phyloP scores from a whole-genome alignment of 2,888 invertebrate genomes.

The Monopis laevigella region DNA sequence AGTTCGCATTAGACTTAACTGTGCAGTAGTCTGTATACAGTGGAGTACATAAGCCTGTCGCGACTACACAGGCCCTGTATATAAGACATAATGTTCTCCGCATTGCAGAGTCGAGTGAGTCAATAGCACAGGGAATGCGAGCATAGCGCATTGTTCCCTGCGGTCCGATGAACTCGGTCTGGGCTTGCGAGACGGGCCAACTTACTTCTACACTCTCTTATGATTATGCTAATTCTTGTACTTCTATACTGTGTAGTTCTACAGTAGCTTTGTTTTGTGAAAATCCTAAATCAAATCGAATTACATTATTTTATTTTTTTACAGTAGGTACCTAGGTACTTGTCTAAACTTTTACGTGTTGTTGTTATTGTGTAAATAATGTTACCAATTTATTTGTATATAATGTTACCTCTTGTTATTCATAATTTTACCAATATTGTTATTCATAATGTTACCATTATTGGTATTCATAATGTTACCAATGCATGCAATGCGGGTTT shows the following conservation, averaged over 20 bases:
- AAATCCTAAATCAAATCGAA: too few relatives aligned
- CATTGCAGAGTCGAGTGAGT: constrained; percentile 30
- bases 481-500: too few relatives aligned
- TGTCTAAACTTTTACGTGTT: too few relatives aligned
- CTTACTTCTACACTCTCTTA: constrained; percentile 7
- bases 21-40: not conserved
- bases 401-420: too few relatives aligned
- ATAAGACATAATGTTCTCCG: constrained; percentile 19
- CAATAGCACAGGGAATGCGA: constrained; percentile 33
- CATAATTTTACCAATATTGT: too few relatives aligned
- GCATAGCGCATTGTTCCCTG: constrained; percentile 39
- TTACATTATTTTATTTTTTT: too few relatives aligned
- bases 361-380: too few relatives aligned
- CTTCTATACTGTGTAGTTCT: constrained; percentile 10
- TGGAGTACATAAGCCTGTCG: constrained; percentile 8
- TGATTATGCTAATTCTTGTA: constrained; percentile 9
- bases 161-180: constrained; percentile 38
- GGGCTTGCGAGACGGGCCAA: constrained; percentile 7
- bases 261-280: constrained; percentile 3
- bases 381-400: too few relatives aligned
- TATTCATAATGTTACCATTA: too few relatives aligned
- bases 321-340: too few relatives aligned
- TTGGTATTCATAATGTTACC: too few relatives aligned
- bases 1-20: not conserved
- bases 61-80: constrained; percentile 5